phyloP scores from a whole-genome alignment of 2,888 invertebrate species.

The Cryptus armator region DNA sequence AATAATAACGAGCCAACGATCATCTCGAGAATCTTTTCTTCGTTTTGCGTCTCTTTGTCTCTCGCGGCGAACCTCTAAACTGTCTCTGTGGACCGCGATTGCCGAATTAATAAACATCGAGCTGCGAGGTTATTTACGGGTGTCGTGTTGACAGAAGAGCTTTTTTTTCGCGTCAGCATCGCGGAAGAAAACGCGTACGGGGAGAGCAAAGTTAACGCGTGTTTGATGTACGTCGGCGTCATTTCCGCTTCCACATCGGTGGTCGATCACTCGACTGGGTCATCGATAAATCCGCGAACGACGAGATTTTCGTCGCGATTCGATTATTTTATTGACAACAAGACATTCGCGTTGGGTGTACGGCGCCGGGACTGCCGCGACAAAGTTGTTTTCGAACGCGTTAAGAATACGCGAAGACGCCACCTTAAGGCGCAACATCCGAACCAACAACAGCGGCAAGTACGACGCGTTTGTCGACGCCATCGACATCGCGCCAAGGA shows the following conservation, averaged over 20 bases:
- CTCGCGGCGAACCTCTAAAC: neutral
- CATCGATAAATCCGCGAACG: constrained; percentile 36
- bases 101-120: neutral
- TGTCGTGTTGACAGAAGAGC: neutral
- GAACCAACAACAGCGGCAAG: constrained; percentile 2
- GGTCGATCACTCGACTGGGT: constrained; percentile 36
- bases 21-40: neutral
- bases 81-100: neutral
- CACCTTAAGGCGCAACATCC: constrained; percentile 48
- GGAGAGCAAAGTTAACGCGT: constrained; percentile 9
- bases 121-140: neutral
- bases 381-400: constrained; percentile 1
- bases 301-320: constrained; percentile 25
- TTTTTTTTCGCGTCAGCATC: neutral
- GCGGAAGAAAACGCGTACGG: neutral
- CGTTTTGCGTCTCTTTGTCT: neutral
- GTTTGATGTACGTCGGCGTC: constrained; percentile 65
- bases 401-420: constrained; percentile 45
- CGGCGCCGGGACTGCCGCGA: constrained; percentile 14
- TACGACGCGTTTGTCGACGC: constrained; percentile 56
- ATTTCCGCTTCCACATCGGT: constrained; percentile 59
- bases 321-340: neutral
- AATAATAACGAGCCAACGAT: neutral
- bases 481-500: constrained; percentile 51
- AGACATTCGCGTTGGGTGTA: neutral